These are phyloP conservation scores for Geodia barretti DNA, from an alignment of 37 sponge, comb jelly and placozoan species.

Conservation along the genomic window DNA sequence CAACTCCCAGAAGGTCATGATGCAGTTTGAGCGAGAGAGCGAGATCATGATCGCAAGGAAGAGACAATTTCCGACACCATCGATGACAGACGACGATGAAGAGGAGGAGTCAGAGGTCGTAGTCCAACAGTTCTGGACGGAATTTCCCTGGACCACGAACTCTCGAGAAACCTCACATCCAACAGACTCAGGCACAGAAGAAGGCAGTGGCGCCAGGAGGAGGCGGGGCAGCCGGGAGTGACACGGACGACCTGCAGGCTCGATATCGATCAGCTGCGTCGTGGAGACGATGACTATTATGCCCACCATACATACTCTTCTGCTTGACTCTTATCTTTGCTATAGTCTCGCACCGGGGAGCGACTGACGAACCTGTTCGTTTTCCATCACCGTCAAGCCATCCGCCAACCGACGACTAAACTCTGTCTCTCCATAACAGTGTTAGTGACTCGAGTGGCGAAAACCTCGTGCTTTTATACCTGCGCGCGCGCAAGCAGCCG, in stretches of 20 bases:
- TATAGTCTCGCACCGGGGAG: no score
- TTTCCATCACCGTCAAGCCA: no score
- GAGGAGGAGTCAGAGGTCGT: constrained; percentile 87
- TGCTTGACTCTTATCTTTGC: no score
- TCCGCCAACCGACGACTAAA: no score
- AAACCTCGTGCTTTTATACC: no score
- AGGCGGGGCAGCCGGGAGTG: constrained; percentile 31
- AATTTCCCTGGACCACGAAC: constrained; percentile 79
- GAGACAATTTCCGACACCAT: constrained; percentile 95
- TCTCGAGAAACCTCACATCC: no score
- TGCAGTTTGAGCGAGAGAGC: constrained; percentile 92
- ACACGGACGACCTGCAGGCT: constrained; percentile 73
- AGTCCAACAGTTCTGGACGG: constrained; percentile 87
- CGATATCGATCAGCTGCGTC: constrained; percentile 58
- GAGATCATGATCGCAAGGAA: constrained; percentile 98
- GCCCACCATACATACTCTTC: no score
- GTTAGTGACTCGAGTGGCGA: no score
- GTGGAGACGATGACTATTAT: constrained; percentile 62
- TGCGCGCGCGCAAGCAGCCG: no score
- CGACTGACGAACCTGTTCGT: no score
- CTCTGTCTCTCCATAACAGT: no score
- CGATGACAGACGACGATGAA: constrained; percentile 91
- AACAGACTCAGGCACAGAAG: constrained; percentile 20
- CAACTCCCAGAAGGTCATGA: constrained; percentile 91
- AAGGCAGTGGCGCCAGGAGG: constrained; percentile 37